Percentiles rank a stretch among this genome's conserved stretches.
Evolutionary conservation across 1,140 invertebrate species (phyloP).

Genomic region (Nixonia krombeini): DNA sequence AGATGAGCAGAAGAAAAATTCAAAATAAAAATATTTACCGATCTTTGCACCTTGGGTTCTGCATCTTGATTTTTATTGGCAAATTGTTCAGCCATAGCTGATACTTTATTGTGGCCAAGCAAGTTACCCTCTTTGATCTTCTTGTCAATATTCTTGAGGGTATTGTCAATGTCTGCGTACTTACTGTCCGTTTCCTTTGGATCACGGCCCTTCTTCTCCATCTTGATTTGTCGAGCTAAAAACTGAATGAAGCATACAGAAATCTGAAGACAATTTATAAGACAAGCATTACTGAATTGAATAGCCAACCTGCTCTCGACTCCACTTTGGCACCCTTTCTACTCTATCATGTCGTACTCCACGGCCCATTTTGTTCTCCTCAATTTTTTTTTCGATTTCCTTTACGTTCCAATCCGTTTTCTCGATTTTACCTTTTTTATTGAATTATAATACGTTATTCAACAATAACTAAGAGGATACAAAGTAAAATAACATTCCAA

Average conservation of each 20-base stretch:
- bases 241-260: slow-evolving; percentile 75
- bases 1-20: too few relatives aligned
- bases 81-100: slow-evolving; percentile 86
- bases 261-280: slow-evolving; percentile 40
- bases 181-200: slow-evolving; percentile 74
- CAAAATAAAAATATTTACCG: slow-evolving; percentile 75
- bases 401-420: slow-evolving; percentile 94
- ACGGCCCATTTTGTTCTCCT: slow-evolving; percentile 84
- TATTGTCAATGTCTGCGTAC: slow-evolving; percentile 84
- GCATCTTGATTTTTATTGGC: slow-evolving; percentile 76
- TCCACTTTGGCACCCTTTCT: slow-evolving; percentile 92
- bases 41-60: slow-evolving; percentile 75
- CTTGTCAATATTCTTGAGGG: slow-evolving; percentile 83
- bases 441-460: background rate
- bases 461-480: background rate
- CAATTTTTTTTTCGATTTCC: slow-evolving; percentile 91
- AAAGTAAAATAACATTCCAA: background rate
- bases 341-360: slow-evolving; percentile 76
- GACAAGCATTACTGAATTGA: slow-evolving; percentile 42
- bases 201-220: slow-evolving; percentile 77
- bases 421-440: slow-evolving; percentile 81
- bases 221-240: slow-evolving; percentile 83
- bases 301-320: slow-evolving; percentile 79
- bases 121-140: slow-evolving; percentile 85
- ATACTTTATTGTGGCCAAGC: slow-evolving; percentile 88